phyloP scores from a whole-genome alignment of 2,113 vertebrate species.

The Microcebus griseorufus region DNA sequence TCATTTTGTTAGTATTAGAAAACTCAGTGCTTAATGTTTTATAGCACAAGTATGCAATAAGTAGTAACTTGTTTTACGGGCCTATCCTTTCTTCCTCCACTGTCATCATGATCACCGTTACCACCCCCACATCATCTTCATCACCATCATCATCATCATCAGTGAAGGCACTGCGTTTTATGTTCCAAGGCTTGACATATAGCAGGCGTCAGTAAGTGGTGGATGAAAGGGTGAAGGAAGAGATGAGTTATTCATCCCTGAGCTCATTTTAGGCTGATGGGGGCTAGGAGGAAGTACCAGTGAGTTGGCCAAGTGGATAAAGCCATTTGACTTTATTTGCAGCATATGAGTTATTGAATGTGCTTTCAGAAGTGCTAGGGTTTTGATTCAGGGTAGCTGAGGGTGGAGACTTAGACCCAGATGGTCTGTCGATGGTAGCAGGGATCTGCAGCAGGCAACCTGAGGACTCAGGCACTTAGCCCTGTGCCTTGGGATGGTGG shows the following conservation, averaged over 20 bases:
- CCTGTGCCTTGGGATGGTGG: neutral
- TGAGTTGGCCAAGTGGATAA: neutral
- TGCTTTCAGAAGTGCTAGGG: neutral
- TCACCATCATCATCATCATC: neutral
- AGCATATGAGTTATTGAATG: neutral
- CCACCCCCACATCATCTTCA: neutral
- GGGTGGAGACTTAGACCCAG: neutral
- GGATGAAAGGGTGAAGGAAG: neutral
- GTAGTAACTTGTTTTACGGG: neutral
- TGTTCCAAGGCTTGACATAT: neutral
- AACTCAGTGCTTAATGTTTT: neutral
- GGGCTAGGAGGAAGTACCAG: neutral
- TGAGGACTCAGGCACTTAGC: neutral
- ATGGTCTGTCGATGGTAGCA: neutral
- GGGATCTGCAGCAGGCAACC: neutral
- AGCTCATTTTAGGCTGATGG: neutral
- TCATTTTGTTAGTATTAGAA: neutral
- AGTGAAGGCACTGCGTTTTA: neutral
- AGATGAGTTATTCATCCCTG: neutral
- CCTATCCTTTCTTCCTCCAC: neutral
- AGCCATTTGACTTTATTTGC: neutral
- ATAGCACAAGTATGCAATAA: neutral
- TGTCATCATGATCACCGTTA: neutral
- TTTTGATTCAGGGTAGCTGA: neutral
- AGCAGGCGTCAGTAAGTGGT: neutral